Base-by-base conservation (phyloP, 2,797 vertebrate genomes). In the Chaetodon trifasciatus region DNA sequence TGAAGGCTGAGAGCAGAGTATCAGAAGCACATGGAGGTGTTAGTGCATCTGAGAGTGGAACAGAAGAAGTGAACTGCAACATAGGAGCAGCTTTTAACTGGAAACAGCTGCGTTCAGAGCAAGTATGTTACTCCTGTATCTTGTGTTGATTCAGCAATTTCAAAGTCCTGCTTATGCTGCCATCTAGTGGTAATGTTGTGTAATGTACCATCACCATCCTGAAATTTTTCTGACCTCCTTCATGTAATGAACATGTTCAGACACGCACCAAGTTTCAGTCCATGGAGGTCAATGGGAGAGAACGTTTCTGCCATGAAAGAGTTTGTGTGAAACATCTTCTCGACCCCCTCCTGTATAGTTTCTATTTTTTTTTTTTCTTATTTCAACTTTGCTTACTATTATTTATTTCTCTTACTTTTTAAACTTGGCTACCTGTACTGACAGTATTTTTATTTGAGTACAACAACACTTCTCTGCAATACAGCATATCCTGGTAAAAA, bases 1-100 rank as follows among this genome's bases (percentile, higher is more conserved):
- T 78, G 72, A 95, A 95, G 47, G 70, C 95, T 94, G 3, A 47
- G 1, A 15, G 53, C 5, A 32, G 12, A 24, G 24, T 0, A 19
- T 47, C 5, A 60, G 2, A 17, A 24, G 40, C 4, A 65, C 19
- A 23, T 50, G 15, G 21, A 49, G 62, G 8, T 7, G 1, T 21
- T 42, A 7, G 28, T 32, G 28, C 28, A 4, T 32, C 6, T 16
- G 23, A 0, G 4, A 13, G 4, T 19, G 17, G 2, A 70, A 8
- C 1, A 2, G 0, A n/a, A 21, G 3, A 32, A n/a, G 16, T 40
- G 0, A 9, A 17, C n/a, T 4, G 16, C 16, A 56, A 40, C 52
- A 46, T 17, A 52, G 24, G 15, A 5, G 13, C 47, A 39, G 58
- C 5, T 66, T 66, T 23, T 4, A 6, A 9, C 23, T 40, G 8